These are phyloP conservation scores for Pogoniulus pusillus DNA, from an alignment of 2,797 vertebrate genomes.

Conservation along the genomic window DNA sequence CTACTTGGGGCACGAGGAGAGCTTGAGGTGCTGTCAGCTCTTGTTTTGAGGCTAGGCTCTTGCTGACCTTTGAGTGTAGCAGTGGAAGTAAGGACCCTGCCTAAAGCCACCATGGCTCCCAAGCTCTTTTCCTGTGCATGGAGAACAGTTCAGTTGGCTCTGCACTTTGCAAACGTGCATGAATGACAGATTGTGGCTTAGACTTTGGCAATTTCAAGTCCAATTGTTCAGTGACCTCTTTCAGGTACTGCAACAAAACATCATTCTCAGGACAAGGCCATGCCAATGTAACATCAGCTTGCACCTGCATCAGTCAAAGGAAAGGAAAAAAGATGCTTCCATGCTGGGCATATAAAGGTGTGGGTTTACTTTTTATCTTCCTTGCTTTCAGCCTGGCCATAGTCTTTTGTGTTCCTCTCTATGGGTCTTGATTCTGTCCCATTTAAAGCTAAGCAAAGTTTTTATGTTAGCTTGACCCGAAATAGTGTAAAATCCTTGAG, in stretches of 20 bases:
- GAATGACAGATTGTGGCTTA: background rate
- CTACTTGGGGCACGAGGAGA: background rate
- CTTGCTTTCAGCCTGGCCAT: background rate
- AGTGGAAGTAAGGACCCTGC: background rate
- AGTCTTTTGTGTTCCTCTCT: background rate
- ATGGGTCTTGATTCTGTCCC: background rate
- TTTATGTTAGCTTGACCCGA: background rate
- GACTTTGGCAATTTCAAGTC: background rate
- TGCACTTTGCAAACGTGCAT: fast-evolving
- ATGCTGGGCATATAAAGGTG: background rate
- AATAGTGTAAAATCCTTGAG: background rate
- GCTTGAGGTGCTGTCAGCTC: background rate
- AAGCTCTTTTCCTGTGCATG: background rate
- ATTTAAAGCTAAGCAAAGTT: background rate
- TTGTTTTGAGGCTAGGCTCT: background rate
- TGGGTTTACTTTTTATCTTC: background rate
- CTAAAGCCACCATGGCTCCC: background rate
- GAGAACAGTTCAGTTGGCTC: background rate
- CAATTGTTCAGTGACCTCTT: background rate
- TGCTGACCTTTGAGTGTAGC: background rate
- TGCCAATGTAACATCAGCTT: background rate
- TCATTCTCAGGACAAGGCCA: background rate
- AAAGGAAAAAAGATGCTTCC: background rate
- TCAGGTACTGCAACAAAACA: background rate
- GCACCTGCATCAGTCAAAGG: background rate